These are phyloP conservation scores for Chaetorhynchus papuensis DNA, from an alignment of 2,113 vertebrate genomes.

Conservation along the genomic window DNA sequence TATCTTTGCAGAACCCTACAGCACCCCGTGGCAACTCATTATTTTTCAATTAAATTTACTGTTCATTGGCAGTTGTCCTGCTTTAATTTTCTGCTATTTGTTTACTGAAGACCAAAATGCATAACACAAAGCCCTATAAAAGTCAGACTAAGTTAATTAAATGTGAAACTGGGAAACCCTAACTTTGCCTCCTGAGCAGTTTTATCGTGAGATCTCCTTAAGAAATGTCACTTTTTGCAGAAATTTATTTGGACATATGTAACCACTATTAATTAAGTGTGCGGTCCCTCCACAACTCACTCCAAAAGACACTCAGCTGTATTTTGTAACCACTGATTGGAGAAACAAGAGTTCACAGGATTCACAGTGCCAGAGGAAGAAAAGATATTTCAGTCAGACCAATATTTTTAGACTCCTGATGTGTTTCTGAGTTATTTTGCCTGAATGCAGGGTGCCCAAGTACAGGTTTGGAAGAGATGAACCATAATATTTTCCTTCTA, in stretches of 20 bases:
- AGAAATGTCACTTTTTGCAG: slow-evolving; percentile 62
- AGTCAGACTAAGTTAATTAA: slow-evolving; percentile 78
- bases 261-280: slow-evolving; percentile 38
- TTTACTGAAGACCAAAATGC: slow-evolving; percentile 70
- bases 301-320: neutral
- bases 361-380: neutral
- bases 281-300: neutral
- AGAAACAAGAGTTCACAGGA: neutral
- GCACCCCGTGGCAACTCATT: slow-evolving; percentile 73
- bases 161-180: slow-evolving; percentile 64
- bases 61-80: slow-evolving; percentile 68
- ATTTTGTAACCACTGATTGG: neutral
- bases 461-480: neutral
- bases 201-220: slow-evolving; percentile 64
- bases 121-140: slow-evolving; percentile 72
- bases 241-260: slow-evolving; percentile 67
- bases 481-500: neutral
- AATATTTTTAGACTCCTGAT: neutral
- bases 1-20: slow-evolving; percentile 65
- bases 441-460: neutral
- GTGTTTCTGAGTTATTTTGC: neutral
- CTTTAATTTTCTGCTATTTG: slow-evolving; percentile 78
- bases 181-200: slow-evolving; percentile 64
- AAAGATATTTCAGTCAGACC: neutral
- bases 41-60: slow-evolving; percentile 80